These are phyloP conservation scores for Micrasema longulum DNA, from an alignment of 1,140 invertebrate species.

Conservation along the genomic window DNA sequence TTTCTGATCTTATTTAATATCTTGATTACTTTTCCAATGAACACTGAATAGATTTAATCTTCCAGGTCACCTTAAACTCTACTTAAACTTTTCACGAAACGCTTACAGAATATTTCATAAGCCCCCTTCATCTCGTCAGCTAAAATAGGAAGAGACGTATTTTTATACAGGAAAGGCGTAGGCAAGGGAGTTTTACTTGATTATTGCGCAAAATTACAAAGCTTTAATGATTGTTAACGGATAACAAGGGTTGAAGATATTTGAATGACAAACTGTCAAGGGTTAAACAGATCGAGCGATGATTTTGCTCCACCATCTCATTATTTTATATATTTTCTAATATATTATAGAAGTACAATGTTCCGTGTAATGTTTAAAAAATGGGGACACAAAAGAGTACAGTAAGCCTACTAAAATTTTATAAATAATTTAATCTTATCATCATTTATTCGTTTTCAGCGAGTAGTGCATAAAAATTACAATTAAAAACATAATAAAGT, in stretches of 20 bases:
- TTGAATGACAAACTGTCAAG: background rate
- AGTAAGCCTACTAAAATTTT: too few relatives aligned
- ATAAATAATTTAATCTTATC: too few relatives aligned
- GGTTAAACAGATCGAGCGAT: constrained; percentile 1
- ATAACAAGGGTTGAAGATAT: constrained; percentile 8
- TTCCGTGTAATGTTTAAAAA: too few relatives aligned
- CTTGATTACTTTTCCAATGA: constrained; percentile 13
- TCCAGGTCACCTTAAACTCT: constrained; percentile 17
- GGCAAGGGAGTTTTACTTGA: constrained; percentile 3
- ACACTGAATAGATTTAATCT: constrained; percentile 32
- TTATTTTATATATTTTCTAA: too few relatives aligned
- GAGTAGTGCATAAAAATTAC: too few relatives aligned
- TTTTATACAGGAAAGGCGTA: constrained; percentile 4
- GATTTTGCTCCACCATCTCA: too few relatives aligned
- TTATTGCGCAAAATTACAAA: constrained; percentile 9
- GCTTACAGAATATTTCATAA: constrained; percentile 36
- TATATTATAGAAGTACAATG: too few relatives aligned
- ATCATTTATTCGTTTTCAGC: too few relatives aligned
- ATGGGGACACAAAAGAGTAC: too few relatives aligned
- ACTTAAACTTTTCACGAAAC: constrained; percentile 7
- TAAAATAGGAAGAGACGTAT: constrained; percentile 25
- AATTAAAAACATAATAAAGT: too few relatives aligned
- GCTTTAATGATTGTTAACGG: constrained; percentile 18
- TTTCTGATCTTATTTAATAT: background rate
- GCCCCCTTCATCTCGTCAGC: constrained; percentile 28